Conservation (phyloP, 2,113 vertebrate genomes). For the Chrysemys picta region DNA sequence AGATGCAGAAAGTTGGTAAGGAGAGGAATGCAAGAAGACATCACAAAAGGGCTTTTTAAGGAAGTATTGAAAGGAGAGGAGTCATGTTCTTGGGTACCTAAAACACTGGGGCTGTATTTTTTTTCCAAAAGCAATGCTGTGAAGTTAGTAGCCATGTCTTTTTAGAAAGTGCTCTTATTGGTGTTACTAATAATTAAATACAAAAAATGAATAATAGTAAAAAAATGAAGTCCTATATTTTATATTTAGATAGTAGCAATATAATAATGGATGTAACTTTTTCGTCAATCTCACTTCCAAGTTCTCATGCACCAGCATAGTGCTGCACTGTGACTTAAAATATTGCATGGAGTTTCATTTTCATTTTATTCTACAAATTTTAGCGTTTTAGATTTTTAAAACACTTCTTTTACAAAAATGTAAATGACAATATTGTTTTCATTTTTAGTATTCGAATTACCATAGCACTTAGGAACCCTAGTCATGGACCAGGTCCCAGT, state of each 20-base stretch:
- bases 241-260: not conserved
- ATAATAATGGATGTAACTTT: not conserved
- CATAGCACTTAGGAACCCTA: not conserved
- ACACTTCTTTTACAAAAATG: not conserved
- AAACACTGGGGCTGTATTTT: not conserved
- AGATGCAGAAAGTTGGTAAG: not conserved
- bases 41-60: not conserved
- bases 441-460: not conserved
- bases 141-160: not conserved
- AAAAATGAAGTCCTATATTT: not conserved
- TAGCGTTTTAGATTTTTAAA: not conserved
- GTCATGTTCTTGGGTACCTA: not conserved
- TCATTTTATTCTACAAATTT: too few species aligned
- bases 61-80: not conserved
- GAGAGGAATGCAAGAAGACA: not conserved
- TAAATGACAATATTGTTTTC: constrained; percentile 45
- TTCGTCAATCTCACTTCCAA: not conserved
- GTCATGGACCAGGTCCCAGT: not conserved
- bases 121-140: not conserved
- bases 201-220: not conserved
- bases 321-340: not conserved
- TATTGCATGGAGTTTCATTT: not conserved
- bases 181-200: not conserved
- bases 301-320: not conserved
- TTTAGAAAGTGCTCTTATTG: not conserved